These are phyloP conservation scores for Drosophila kanekoi DNA, from an alignment of 2,888 invertebrate species.

Conservation along the genomic window DNA sequence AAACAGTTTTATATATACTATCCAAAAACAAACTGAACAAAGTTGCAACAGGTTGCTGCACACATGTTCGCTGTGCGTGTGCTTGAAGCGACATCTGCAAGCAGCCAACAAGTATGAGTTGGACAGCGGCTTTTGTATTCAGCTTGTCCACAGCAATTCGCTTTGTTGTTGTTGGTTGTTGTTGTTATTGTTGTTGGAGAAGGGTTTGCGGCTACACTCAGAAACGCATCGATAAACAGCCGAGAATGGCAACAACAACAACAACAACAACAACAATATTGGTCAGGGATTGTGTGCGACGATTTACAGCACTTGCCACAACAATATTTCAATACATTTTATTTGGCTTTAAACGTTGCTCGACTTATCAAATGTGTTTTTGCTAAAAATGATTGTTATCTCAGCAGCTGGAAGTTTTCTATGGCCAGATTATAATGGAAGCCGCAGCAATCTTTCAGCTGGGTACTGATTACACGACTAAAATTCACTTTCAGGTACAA, in stretches of 20 bases:
- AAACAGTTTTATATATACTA: no score
- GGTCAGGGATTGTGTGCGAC: constrained; percentile 5
- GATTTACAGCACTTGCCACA: constrained; percentile 17
- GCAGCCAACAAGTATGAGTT: constrained; percentile 38
- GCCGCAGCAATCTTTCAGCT: constrained; percentile 41
- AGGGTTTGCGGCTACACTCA: constrained; percentile 50
- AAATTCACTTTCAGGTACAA: constrained; percentile 38
- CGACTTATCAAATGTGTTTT: constrained; percentile 57
- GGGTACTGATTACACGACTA: constrained; percentile 29
- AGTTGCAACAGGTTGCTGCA: constrained; percentile 49
- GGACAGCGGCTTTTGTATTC: constrained; percentile 23
- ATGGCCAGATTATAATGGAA: constrained; percentile 43
- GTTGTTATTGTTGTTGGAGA: constrained; percentile 28
- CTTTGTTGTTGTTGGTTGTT: constrained; percentile 22
- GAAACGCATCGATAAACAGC: constrained; percentile 44
- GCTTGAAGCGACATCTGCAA: constrained; percentile 11
- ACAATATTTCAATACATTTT: constrained; percentile 16
- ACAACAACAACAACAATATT: constrained; percentile 14
- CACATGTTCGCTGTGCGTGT: constrained; percentile 48
- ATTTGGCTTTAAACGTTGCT: constrained; percentile 24
- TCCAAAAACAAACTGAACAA: constrained; percentile 4
- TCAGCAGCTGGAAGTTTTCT: constrained; percentile 53
- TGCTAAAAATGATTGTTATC: constrained; percentile 60
- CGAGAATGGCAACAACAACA: constrained; percentile 1
- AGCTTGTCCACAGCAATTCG: constrained; percentile 49